Percentiles rank a stretch among this genome's conserved stretches.
phyloP scores from a whole-genome alignment of 2,888 invertebrate genomes.

The Atethmia centrago region DNA sequence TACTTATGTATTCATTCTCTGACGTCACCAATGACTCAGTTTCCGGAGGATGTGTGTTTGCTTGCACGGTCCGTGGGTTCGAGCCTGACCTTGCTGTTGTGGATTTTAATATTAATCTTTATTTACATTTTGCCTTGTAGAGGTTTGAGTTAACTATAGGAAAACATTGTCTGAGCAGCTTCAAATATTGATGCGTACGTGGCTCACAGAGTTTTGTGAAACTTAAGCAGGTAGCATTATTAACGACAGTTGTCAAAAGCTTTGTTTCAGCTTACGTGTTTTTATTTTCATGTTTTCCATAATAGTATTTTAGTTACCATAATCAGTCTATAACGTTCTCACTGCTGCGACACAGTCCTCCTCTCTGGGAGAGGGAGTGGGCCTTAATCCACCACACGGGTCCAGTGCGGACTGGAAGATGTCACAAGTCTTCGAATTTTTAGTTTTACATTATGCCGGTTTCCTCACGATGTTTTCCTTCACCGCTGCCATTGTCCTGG shows the following conservation, averaged over 20 bases:
- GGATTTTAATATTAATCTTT: constrained; percentile 60
- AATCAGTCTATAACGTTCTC: too few relatives aligned
- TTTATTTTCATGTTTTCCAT: background rate
- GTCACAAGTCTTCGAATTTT: too few relatives aligned
- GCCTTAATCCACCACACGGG: too few relatives aligned
- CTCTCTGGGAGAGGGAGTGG: too few relatives aligned
- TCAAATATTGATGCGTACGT: constrained; percentile 2
- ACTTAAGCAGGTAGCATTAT: constrained; percentile 3
- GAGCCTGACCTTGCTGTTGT: constrained; percentile 61
- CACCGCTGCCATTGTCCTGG: too few relatives aligned
- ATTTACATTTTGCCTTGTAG: constrained; percentile 56
- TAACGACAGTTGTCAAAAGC: constrained; percentile 3
- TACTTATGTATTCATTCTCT: constrained; percentile 33
- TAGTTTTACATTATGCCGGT: too few relatives aligned
- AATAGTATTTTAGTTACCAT: too few relatives aligned
- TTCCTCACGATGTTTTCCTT: too few relatives aligned
- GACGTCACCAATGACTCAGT: constrained; percentile 67
- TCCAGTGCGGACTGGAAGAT: too few relatives aligned
- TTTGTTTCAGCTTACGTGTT: background rate
- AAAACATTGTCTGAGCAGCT: constrained; percentile 27
- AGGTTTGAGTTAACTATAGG: constrained; percentile 42
- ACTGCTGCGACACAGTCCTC: too few relatives aligned
- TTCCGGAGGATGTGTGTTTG: constrained; percentile 67
- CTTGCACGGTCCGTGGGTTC: constrained; percentile 66
- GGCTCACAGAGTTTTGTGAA: background rate